A percentile compares a stretch with the other conserved stretches of the same genome.
Evolutionary conservation across 2,113 vertebrate genomes (phyloP).

Genomic region (Hemiscyllium ocellatum): DNA sequence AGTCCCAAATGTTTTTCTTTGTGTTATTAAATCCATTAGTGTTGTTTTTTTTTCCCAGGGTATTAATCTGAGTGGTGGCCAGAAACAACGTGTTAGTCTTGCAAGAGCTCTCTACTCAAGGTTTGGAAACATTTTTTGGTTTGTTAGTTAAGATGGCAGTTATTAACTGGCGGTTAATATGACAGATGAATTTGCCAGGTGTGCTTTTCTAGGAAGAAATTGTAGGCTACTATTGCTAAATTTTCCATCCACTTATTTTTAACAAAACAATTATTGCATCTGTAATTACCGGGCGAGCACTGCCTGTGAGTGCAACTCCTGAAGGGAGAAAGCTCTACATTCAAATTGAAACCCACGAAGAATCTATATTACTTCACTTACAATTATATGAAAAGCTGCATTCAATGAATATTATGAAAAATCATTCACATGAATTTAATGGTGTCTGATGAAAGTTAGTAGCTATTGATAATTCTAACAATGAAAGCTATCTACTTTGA

Average conservation of each 20-base stretch:
- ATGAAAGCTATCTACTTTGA: background rate
- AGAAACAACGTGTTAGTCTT: constrained; percentile 22
- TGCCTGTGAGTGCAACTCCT: background rate
- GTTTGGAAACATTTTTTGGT: background rate
- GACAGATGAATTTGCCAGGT: background rate
- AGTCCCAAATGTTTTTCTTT: background rate
- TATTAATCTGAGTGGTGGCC: constrained; percentile 29
- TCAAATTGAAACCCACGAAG: background rate
- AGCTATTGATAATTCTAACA: background rate
- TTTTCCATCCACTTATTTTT: background rate
- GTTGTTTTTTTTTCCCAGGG: constrained; percentile 10
- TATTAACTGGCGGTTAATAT: background rate
- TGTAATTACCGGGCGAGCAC: background rate
- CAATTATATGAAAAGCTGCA: background rate
- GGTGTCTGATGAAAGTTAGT: background rate
- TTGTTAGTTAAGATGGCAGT: background rate
- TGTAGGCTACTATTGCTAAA: background rate
- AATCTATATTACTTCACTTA: background rate
- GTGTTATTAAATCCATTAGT: background rate
- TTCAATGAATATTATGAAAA: background rate
- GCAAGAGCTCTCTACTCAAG: constrained; percentile 30
- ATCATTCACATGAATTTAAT: background rate
- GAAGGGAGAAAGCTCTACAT: background rate
- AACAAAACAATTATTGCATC: background rate
- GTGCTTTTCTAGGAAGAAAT: background rate